These are phyloP conservation scores for Rostratula benghalensis DNA, from an alignment of 2,113 vertebrate genomes.

Conservation along the genomic window DNA sequence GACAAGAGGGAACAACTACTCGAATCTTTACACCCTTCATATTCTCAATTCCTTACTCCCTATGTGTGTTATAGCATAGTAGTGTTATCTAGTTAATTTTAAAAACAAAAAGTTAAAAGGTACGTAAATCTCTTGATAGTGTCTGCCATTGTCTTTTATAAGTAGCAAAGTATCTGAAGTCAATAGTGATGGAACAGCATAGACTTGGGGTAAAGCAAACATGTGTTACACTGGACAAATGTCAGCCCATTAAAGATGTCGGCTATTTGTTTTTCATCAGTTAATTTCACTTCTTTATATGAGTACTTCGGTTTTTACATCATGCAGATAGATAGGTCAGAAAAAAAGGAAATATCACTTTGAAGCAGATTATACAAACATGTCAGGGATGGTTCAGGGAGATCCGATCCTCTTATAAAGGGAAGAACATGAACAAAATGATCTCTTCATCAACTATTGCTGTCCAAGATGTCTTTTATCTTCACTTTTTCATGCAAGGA, in stretches of 20 bases:
- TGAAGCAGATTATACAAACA: not conserved
- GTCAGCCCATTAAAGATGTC: not conserved
- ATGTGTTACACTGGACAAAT: not conserved
- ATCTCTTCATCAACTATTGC: not conserved
- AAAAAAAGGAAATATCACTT: not conserved
- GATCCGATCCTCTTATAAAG: not conserved
- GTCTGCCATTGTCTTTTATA: not conserved
- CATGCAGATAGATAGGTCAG: not conserved
- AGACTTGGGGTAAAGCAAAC: not conserved
- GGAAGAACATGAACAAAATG: not conserved
- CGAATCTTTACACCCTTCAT: conserved; percentile 36
- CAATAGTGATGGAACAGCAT: not conserved
- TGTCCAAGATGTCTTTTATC: not conserved
- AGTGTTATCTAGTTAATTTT: not conserved
- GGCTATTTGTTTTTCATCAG: not conserved
- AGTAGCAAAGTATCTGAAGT: not conserved
- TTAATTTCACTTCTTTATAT: not conserved
- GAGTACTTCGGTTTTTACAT: not conserved
- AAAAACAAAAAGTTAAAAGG: not conserved
- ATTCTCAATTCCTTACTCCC: not conserved
- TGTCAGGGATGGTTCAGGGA: not conserved
- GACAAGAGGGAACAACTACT: conserved; percentile 57
- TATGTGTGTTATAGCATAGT: not conserved
- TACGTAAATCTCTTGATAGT: not conserved
- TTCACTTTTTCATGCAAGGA: not conserved